A percentile compares a stretch with the other conserved stretches of the same genome.
Conservation (phyloP, 1,140 invertebrate species). For the Drosophila santomea region DNA sequence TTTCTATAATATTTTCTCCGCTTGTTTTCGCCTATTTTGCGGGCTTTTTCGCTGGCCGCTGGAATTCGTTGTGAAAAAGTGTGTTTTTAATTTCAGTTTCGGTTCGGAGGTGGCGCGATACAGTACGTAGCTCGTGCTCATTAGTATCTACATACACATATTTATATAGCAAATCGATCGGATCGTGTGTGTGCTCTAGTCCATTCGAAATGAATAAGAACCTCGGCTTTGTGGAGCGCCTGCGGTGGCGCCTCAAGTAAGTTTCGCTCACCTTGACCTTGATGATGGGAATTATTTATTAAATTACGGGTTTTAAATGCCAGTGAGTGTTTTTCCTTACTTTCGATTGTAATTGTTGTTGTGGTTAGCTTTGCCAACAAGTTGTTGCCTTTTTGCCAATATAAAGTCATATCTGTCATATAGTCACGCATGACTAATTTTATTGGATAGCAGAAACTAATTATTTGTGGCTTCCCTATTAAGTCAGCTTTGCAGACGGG, state of each 20-base stretch:
- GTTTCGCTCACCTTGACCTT: constrained; percentile 46
- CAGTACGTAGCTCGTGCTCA: constrained; percentile 59
- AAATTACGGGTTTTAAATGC: constrained; percentile 41
- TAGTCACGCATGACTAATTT: constrained; percentile 31
- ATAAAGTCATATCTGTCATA: constrained; percentile 16
- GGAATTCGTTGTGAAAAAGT: constrained; percentile 59
- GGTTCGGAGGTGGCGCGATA: constrained; percentile 62
- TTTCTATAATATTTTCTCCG: constrained; percentile 40
- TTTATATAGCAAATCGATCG: constrained; percentile 21
- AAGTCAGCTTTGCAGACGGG: constrained; percentile 7
- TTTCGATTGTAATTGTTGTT: constrained; percentile 12
- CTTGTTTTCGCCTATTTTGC: constrained; percentile 46
- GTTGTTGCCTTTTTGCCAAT: constrained; percentile 1
- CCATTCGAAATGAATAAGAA: constrained; percentile 65
- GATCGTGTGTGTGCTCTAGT: constrained; percentile 26
- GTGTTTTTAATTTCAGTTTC: constrained; percentile 73
- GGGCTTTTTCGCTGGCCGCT: constrained; percentile 43
- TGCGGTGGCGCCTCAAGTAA: constrained; percentile 80
- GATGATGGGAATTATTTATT: constrained; percentile 47
- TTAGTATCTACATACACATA: neutral
- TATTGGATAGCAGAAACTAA: constrained; percentile 21
- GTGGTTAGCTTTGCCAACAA: constrained; percentile 19
- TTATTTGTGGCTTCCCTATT: constrained; percentile 28
- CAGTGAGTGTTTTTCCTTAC: constrained; percentile 19
- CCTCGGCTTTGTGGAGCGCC: constrained; percentile 70